Evolutionary conservation across 2,113 vertebrate genomes (phyloP).

Genomic region (Etheostoma spectabile): DNA sequence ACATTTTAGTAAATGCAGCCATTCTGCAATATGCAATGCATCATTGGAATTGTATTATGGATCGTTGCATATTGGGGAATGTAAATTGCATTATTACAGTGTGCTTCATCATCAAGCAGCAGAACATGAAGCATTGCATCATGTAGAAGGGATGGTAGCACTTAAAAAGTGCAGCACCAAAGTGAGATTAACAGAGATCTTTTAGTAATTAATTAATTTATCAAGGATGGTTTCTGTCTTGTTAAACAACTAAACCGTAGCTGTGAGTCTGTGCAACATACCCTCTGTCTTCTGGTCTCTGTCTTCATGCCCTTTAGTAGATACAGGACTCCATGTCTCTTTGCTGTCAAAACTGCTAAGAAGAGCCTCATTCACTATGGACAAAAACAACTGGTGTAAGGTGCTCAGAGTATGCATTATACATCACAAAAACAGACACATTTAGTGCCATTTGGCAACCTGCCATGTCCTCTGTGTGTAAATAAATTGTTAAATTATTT

Average conservation of each 20-base stretch:
- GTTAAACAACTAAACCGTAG: slow-evolving; percentile 4
- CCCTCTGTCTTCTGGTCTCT: neutral
- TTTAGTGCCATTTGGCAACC: slow-evolving; percentile 63
- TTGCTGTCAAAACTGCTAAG: slow-evolving; percentile 53
- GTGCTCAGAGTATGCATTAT: slow-evolving; percentile 64
- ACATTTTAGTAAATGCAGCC: neutral
- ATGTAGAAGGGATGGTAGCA: neutral
- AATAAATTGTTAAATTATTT: slow-evolving; percentile 76
- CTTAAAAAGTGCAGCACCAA: neutral
- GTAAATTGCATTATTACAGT: slow-evolving; percentile 15
- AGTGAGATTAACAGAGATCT: neutral
- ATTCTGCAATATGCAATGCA: neutral
- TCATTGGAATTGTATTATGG: slow-evolving; percentile 7
- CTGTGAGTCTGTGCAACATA: neutral
- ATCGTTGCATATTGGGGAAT: slow-evolving; percentile 12
- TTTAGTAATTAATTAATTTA: slow-evolving; percentile 12
- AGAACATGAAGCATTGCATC: slow-evolving; percentile 19
- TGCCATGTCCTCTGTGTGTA: slow-evolving; percentile 34
- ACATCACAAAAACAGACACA: slow-evolving; percentile 69
- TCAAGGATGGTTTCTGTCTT: slow-evolving; percentile 5
- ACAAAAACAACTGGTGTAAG: slow-evolving; percentile 54
- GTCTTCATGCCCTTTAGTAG: slow-evolving; percentile 20
- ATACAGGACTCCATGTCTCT: slow-evolving; percentile 39
- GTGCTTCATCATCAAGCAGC: slow-evolving; percentile 21
- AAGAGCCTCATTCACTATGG: slow-evolving; percentile 68